Base-by-base conservation (phyloP, 2,888 invertebrate species). In the Ganaspis brasiliensis region DNA sequence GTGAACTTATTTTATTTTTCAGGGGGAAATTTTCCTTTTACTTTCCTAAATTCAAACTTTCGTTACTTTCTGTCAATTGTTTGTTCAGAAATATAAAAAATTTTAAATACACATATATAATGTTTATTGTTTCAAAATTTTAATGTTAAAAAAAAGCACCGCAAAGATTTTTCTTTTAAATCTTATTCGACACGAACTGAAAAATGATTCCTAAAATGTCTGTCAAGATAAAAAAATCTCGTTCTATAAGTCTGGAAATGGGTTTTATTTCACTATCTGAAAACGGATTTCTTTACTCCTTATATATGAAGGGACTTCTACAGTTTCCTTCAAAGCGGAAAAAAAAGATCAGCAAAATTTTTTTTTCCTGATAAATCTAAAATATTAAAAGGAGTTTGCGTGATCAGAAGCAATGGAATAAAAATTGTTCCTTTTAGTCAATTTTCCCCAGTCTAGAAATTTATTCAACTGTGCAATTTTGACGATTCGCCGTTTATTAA, bases 401-500 rank as follows among this genome's bases (percentile, higher is more conserved):
- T 40, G 21, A 63, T 40, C 40, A 63, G 12, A 63, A 37, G 19
- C 63, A 63, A 4, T 14, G 40, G 37, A 40, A 63, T 63, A 40
- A 63, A 63, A 21, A 16, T 21, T 40, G 10, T 63, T 6, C 14
- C 37, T 40, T 40, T 63, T 19, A 37, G 14, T 63, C 37, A 16
- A 19, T 37, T 37, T 63, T 63, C 63, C 19, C 19, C 19, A 6
- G 21, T 35, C 19, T 0, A 10, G 12, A 63, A 63, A 63, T 14
- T 21, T 14, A 63, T 63, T 63, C 63, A 37, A 21, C 37, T 63
- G 21, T 35, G 10, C 37, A 63, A 37, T 63, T 21, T 63, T 63
- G 8, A 21, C 21, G 5, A 21, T 63, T 21, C 21, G 2, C 6
- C 3, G 2, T 40, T 12, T 59, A 31, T 26, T 31, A n/a, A 26